Percentiles rank a stretch among this genome's conserved stretches.
Evolutionary conservation across 2,113 vertebrate species (phyloP).

Genomic region (Copsychus sechellarum): DNA sequence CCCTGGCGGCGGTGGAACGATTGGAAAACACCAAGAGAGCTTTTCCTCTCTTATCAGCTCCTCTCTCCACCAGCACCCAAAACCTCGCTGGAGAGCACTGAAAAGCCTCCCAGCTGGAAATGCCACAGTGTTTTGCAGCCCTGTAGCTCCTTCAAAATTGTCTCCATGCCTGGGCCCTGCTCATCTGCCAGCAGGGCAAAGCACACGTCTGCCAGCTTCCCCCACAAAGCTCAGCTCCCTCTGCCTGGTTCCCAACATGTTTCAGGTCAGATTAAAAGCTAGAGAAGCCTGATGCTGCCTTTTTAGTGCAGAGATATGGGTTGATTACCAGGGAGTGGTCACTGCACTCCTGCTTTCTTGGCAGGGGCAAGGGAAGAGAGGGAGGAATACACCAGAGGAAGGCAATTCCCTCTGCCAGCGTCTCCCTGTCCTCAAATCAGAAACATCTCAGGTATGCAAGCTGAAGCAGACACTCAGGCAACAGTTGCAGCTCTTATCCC

Average conservation of each 20-base stretch:
- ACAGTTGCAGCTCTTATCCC: neutral
- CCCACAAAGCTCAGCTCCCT: neutral
- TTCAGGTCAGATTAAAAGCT: neutral
- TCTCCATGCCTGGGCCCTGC: neutral
- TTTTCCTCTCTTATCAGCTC: neutral
- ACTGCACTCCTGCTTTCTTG: neutral
- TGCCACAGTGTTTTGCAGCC: neutral
- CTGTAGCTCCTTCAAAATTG: neutral
- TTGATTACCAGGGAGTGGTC: neutral
- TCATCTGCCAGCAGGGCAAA: neutral
- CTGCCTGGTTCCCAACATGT: neutral
- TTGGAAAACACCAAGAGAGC: neutral
- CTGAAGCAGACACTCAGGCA: neutral
- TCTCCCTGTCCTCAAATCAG: neutral
- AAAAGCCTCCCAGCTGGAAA: neutral
- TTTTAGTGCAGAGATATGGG: neutral
- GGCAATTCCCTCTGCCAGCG: neutral
- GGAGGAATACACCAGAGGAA: neutral
- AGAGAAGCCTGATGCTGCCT: neutral
- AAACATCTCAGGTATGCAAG: neutral
- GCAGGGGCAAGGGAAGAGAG: neutral
- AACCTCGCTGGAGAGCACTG: neutral
- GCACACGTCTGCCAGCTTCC: neutral
- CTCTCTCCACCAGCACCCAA: neutral
- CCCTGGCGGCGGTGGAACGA: rapidly evolving